Base-by-base conservation (phyloP, 1,140 invertebrate species). In the Galleria mellonella region DNA sequence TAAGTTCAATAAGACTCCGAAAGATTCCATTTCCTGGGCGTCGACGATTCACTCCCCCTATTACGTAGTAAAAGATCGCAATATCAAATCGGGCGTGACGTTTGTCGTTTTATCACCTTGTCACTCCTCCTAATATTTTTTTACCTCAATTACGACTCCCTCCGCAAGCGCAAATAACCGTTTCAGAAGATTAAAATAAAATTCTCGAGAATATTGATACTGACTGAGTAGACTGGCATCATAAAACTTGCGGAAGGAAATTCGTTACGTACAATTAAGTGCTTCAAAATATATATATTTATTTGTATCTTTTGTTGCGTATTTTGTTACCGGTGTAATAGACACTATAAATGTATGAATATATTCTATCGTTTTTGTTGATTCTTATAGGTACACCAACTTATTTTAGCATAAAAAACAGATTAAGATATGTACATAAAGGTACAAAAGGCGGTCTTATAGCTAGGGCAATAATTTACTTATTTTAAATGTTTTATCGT, bases 41-140 rank as follows among this genome's bases (percentile, higher is more conserved):
- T 47, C 46, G 32, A 27, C 43, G 47, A 57, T 60, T 46, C 50
- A 37, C 47, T 59, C 47, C 49, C 49, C 55, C 51, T 51, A 60
- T 62, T 62, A 60, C 63, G 51, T 54, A 53, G 52, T 67, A 60
- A 66, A 67, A 60, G 60, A 63, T 52, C 50, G 52, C 57, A 62
- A 69, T 62, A 69, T 65, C 59, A 65, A 62, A 62, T 56, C 56
- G 58, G 51, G 55, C 54, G 62, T 58, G 59, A 56, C 65, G 58
- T 65, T 69, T 69, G 65, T 69, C 65, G 55, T 69, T 69, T 69
- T 65, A 69, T 69, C 62, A 62, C 59, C 65, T 69, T 65, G 65
- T 69, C 62, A 65, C 51, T 65, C 54, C 47, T 62, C 56, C 58
- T 65, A 65, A 69, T 65, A 64, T 64, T 60, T 69, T 65, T 63